Evolutionary conservation across 2,888 invertebrate genomes (phyloP), one percentile per base, ranked within the genome.

Genomic region (Hecatera dysodea): DNA sequence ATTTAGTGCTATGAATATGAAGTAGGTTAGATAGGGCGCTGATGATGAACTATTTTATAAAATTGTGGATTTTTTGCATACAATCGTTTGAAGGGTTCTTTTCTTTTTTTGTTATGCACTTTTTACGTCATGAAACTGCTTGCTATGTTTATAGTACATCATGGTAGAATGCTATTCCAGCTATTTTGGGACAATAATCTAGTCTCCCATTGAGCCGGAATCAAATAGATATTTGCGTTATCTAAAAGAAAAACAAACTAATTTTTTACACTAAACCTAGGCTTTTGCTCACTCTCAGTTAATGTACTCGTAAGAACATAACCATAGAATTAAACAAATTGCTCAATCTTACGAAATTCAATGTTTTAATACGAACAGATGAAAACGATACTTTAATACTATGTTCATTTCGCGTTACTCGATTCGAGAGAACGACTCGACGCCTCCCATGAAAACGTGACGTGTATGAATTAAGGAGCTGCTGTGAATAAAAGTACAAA

Each of bases 381-480:
- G 89, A 84, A 86, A 89, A 87, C 86, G 88, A 91, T 91, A 91
- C 88, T 91, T 88, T 89, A 91, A 90, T 90, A 86, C 86, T 82
- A 84, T 87, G 90, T 91, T 92, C 90, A 91, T 90, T 93, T 92
- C 84, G 87, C 88, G 81, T 88, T 87, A 91, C 91, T 90, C 90
- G 91, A 91, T 93, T 90, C 89, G 83, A 89, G 87, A 86, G 90
- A 89, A 91, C 87, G 88, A 88, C 89, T 89, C 90, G 87, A 90
- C 91, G 92, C 91, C 92, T 91, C 85, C 85, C 86, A 84, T 86
- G 86, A 83, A 90, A 89, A 94, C 94, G 94, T 94, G 94, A 94
- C 93, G 89, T 90, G 94, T 94, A 93, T 94, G 94, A 94, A 94
- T 94, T 94, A 93, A 94, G 91, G 89, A 92, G 90, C 87, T 83